Conservation (phyloP, 2,113 vertebrate species). For the Rhinolophus ferrumequinum region DNA sequence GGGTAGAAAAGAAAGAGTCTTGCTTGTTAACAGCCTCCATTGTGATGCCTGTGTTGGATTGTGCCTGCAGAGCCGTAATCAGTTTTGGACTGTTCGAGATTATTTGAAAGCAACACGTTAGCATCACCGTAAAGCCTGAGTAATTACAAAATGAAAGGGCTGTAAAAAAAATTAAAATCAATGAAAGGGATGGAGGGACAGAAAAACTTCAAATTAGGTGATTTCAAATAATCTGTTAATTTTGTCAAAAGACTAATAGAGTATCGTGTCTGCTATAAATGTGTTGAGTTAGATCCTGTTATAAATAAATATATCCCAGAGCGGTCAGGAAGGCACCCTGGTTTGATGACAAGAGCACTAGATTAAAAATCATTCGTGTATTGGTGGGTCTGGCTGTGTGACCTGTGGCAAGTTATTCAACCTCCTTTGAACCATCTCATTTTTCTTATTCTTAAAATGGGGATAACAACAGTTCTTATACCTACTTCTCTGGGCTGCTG, state of each 20-base stretch:
- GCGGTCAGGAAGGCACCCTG: background rate
- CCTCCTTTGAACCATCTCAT: background rate
- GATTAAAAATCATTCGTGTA: background rate
- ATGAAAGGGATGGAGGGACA: background rate
- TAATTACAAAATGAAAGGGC: constrained; percentile 26
- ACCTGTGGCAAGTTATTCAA: background rate
- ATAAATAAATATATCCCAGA: background rate
- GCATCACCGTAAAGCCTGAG: constrained; percentile 33
- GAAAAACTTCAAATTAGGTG: constrained; percentile 17
- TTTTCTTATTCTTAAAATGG: constrained; percentile 45
- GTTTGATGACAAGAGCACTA: background rate
- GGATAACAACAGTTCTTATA: background rate
- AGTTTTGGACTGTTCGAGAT: constrained; percentile 19
- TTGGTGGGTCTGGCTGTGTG: background rate
- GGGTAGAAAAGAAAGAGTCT: background rate
- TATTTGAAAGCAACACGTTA: constrained; percentile 33
- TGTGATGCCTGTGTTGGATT: background rate
- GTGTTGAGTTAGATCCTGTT: constrained; percentile 5
- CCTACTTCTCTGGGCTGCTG: background rate
- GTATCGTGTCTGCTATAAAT: constrained; percentile 14
- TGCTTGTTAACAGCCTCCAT: background rate
- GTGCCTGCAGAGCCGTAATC: background rate
- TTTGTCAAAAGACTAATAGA: background rate
- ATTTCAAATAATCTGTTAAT: constrained; percentile 1
- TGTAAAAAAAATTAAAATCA: no score